Percentiles rank a stretch among this genome's conserved stretches.
Evolutionary conservation across 2,797 vertebrate species (phyloP).

Genomic region (Vespertilio murinus): DNA sequence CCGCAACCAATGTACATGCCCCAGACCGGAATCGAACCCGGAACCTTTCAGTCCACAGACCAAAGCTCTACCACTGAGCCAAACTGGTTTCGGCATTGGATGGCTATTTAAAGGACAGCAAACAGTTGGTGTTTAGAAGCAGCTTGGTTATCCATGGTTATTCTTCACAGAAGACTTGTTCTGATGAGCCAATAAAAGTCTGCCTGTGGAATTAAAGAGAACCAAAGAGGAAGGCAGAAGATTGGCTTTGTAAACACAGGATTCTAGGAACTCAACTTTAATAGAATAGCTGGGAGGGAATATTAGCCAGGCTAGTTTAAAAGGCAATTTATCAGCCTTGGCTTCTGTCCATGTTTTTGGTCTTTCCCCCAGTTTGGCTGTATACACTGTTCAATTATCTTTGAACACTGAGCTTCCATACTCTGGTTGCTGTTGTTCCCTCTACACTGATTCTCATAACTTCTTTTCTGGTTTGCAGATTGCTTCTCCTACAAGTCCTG

Average conservation of each 20-base stretch:
- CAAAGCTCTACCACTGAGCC: no score
- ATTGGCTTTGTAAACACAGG: background rate
- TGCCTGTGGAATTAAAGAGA: constrained; percentile 18
- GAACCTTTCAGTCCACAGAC: no score
- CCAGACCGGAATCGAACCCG: no score
- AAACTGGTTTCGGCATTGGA: no score
- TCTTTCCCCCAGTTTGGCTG: background rate
- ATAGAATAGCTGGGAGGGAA: background rate
- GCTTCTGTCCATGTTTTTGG: background rate
- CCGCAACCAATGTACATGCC: no score
- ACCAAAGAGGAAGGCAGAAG: background rate
- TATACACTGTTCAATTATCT: background rate
- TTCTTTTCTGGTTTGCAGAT: background rate
- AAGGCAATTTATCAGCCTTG: background rate
- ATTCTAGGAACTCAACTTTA: background rate
- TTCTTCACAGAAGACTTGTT: background rate
- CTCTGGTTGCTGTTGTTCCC: background rate
- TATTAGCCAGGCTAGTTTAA: background rate
- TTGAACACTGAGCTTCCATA: background rate
- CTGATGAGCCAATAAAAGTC: background rate
- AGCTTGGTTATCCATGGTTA: constrained; percentile 7
- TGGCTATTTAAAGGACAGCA: constrained; percentile 1
- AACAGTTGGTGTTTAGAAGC: constrained; percentile 18
- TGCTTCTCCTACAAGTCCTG: background rate
- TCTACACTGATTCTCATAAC: background rate